These are phyloP conservation scores for Incurvaria masculella DNA, from an alignment of 2,888 invertebrate genomes.

Conservation along the genomic window DNA sequence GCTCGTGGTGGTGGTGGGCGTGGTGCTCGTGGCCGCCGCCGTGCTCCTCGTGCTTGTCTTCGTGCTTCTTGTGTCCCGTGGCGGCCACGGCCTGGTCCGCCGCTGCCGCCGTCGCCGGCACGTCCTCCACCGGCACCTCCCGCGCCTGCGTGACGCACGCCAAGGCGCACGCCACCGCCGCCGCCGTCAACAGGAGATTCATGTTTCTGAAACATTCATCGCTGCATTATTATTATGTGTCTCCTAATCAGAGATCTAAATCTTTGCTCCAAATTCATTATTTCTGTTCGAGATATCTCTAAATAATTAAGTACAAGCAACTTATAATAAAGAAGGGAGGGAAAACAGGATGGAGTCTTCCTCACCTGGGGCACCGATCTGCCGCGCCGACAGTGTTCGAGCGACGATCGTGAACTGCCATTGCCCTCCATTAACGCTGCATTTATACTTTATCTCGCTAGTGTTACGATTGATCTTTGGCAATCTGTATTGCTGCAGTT, in stretches of 20 bases:
- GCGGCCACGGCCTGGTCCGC: constrained; percentile 48
- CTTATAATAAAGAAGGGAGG: too few species aligned
- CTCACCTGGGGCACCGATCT: neutral
- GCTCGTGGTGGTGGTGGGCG: constrained; percentile 63
- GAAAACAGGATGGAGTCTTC: too few species aligned
- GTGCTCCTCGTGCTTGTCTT: constrained; percentile 54
- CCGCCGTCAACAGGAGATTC: constrained; percentile 13
- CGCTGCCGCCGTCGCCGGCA: constrained; percentile 13
- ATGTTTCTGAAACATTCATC: neutral
- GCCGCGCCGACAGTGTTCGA: constrained; percentile 13
- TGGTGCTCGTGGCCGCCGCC: constrained; percentile 71
- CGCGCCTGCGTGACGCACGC: neutral
- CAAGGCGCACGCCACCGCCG: constrained; percentile 19
- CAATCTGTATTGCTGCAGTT: constrained; percentile 43
- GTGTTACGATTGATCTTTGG: constrained; percentile 48
- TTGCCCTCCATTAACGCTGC: constrained; percentile 36
- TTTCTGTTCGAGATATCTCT: too few species aligned
- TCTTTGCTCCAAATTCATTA: too few species aligned
- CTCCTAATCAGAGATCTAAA: too few species aligned
- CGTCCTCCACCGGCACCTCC: constrained; percentile 11
- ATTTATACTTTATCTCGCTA: constrained; percentile 42
- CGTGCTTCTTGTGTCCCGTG: constrained; percentile 45
- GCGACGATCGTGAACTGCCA: constrained; percentile 34
- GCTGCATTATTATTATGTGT: neutral
- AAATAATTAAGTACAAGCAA: too few species aligned